phyloP scores from a whole-genome alignment of 2,888 invertebrate genomes.

The Cremastinae sp. region DNA sequence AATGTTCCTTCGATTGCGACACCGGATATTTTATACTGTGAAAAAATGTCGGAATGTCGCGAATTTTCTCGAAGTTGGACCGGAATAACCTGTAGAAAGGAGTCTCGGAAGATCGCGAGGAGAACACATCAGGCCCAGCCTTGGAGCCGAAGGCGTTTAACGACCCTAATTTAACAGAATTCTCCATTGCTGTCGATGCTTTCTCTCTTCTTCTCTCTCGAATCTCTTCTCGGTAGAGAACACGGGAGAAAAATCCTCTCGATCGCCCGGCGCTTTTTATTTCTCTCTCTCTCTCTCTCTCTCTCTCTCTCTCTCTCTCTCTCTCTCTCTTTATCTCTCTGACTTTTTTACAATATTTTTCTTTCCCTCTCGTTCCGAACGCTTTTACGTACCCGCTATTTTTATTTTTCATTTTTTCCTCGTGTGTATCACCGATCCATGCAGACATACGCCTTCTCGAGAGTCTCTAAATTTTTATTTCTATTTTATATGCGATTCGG shows the following conservation, averaged over 20 bases:
- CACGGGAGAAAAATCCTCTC: slow-evolving; percentile 24
- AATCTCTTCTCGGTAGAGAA: slow-evolving; percentile 11
- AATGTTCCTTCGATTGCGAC: no score
- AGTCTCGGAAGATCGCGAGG: slow-evolving; percentile 40
- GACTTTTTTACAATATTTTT: slow-evolving; percentile 24
- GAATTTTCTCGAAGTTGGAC: background rate
- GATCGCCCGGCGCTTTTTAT: slow-evolving; percentile 47
- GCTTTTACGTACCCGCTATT: slow-evolving; percentile 40
- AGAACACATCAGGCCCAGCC: slow-evolving; percentile 55
- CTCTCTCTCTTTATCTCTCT: no score
- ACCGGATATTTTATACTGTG: no score
- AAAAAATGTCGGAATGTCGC: background rate
- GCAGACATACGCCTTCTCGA: background rate
- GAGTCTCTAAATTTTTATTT: slow-evolving; percentile 21
- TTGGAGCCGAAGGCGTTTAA: slow-evolving; percentile 61
- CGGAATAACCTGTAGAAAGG: slow-evolving; percentile 7
- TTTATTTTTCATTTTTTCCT: slow-evolving; percentile 41
- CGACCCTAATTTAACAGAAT: slow-evolving; percentile 62
- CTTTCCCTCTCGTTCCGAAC: slow-evolving; percentile 22
- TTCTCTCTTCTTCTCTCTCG: slow-evolving; percentile 39
- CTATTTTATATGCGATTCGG: slow-evolving; percentile 1
- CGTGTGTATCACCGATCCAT: background rate
- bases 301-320: no score
- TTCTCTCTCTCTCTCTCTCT: slow-evolving; percentile 5
- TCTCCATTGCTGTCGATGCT: slow-evolving; percentile 38